These are phyloP conservation scores for Macrotis lagotis DNA, from an alignment of 2,113 vertebrate genomes.

Conservation along the genomic window DNA sequence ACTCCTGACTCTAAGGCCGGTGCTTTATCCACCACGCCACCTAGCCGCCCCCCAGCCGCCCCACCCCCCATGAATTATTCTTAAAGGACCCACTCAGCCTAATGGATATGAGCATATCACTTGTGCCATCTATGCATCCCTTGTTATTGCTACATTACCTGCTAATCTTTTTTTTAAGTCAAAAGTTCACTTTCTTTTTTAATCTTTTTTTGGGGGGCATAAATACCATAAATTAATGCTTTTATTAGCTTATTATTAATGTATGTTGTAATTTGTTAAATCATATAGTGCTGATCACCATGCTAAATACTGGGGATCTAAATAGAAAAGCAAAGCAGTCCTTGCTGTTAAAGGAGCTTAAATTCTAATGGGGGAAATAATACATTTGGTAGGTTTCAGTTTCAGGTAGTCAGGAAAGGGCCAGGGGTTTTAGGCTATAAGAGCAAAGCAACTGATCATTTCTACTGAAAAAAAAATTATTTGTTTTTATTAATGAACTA, in stretches of 20 bases:
- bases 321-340: neutral
- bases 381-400: neutral
- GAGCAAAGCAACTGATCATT: neutral
- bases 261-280: too few relatives aligned
- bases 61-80: neutral
- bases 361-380: neutral
- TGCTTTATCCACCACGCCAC: too few relatives aligned
- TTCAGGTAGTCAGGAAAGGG: neutral
- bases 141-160: neutral
- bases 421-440: neutral
- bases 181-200: neutral
- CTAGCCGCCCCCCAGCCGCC: too few relatives aligned
- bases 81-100: neutral
- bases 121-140: neutral
- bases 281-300: neutral
- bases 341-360: neutral
- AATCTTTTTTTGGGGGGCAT: neutral
- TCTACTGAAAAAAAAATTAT: neutral
- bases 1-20: too few relatives aligned
- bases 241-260: too few relatives aligned
- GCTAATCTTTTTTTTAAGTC: neutral
- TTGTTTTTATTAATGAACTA: neutral
- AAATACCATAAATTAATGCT: neutral
- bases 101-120: neutral
- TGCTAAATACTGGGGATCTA: neutral